Percentiles rank a stretch among this genome's conserved stretches.
Conservation (phyloP, 2,888 invertebrate species). For the Microchrysa polita region DNA sequence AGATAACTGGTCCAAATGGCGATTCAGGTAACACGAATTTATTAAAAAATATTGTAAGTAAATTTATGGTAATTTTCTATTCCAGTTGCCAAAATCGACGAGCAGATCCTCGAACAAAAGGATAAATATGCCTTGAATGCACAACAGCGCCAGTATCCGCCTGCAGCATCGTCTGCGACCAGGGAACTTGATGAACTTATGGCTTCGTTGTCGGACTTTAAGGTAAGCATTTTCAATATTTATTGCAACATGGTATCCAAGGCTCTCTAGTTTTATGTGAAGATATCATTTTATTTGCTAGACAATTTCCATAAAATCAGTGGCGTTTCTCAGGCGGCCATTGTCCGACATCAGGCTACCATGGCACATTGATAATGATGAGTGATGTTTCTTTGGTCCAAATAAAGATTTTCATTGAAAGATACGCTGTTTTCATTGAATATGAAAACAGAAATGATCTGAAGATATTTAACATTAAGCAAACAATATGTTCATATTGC, state of each 20-base stretch:
- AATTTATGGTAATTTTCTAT: slow-evolving; percentile 20
- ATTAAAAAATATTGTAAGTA: neutral
- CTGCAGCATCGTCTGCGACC: slow-evolving; percentile 90
- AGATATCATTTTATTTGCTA: too few relatives aligned
- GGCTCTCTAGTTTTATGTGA: too few relatives aligned
- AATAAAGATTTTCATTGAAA: too few relatives aligned
- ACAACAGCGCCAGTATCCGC: slow-evolving; percentile 65
- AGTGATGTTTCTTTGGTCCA: too few relatives aligned
- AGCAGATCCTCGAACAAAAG: slow-evolving; percentile 61
- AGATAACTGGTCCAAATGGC: slow-evolving; percentile 64
- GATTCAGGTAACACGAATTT: slow-evolving; percentile 56
- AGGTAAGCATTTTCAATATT: slow-evolving; percentile 70
- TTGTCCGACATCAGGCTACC: too few relatives aligned
- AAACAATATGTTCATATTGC: too few relatives aligned
- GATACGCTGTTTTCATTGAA: too few relatives aligned
- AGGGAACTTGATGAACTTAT: slow-evolving; percentile 95
- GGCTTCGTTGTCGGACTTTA: slow-evolving; percentile 94
- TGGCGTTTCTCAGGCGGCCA: too few relatives aligned
- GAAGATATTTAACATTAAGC: too few relatives aligned
- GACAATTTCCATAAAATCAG: too few relatives aligned
- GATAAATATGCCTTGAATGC: slow-evolving; percentile 54
- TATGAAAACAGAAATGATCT: too few relatives aligned
- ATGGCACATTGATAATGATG: too few relatives aligned
- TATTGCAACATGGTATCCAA: neutral
- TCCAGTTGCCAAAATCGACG: slow-evolving; percentile 59